phyloP scores from a whole-genome alignment of 2,113 vertebrate genomes.

The Gasterosteus nipponicus region DNA sequence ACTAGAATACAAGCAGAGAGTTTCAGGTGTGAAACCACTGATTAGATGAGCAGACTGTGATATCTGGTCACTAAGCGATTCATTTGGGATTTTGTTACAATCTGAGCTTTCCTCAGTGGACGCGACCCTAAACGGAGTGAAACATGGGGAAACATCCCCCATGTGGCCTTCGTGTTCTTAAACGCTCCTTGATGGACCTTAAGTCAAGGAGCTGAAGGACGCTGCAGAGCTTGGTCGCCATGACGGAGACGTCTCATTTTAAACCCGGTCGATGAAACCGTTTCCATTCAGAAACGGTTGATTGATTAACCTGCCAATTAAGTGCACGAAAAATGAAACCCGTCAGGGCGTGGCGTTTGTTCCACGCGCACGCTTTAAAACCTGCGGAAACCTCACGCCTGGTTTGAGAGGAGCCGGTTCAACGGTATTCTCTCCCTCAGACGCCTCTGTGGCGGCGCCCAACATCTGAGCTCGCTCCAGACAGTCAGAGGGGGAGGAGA shows the following conservation, averaged over 20 bases:
- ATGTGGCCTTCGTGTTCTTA: too few relatives aligned
- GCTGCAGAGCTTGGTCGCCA: not conserved
- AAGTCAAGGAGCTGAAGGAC: not conserved
- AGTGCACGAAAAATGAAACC: not conserved
- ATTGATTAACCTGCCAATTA: not conserved
- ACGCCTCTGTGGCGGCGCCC: not conserved
- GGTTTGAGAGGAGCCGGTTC: not conserved
- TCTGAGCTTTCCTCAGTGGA: constrained; percentile 20
- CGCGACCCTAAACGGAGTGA: not conserved
- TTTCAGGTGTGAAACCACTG: not conserved
- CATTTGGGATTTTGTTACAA: constrained; percentile 27
- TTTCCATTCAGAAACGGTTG: not conserved
- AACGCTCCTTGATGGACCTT: too few relatives aligned
- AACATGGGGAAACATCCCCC: too few relatives aligned
- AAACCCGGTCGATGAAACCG: not conserved
- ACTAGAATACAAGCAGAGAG: not conserved
- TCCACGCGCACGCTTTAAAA: not conserved
- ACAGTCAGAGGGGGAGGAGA: constrained; percentile 1
- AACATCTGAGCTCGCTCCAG: not conserved
- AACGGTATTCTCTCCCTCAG: not conserved
- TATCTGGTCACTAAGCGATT: constrained; percentile 25
- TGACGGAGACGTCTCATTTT: not conserved
- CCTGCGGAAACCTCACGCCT: not conserved
- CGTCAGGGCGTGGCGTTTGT: not conserved
- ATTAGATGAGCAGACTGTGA: constrained; percentile 12